Evolutionary conservation across 2,797 vertebrate species (phyloP).

Genomic region (Silurus aristotelis): DNA sequence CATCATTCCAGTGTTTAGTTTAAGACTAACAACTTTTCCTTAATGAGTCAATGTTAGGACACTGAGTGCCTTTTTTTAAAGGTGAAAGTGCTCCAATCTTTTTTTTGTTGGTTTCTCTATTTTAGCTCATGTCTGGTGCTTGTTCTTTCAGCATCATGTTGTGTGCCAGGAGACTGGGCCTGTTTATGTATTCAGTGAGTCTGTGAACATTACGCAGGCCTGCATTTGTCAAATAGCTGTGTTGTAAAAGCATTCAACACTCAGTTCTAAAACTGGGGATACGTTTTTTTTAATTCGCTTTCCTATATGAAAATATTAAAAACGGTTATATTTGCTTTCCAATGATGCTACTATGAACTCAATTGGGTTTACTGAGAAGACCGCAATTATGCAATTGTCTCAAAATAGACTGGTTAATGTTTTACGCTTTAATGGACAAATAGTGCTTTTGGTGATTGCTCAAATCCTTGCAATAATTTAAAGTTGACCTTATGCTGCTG

Average conservation of each 20-base stretch:
- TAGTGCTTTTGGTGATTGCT: conserved; percentile 12
- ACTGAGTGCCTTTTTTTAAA: conserved; percentile 59
- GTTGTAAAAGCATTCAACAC: conserved; percentile 50
- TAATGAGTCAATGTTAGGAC: conserved; percentile 61
- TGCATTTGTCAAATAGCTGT: conserved; percentile 52
- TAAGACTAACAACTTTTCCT: conserved; percentile 61
- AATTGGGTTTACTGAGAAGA: background rate
- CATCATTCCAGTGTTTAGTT: conserved; percentile 68
- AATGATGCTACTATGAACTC: background rate
- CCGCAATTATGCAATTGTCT: background rate
- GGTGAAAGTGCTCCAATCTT: conserved; percentile 63
- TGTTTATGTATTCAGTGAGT: conserved; percentile 58
- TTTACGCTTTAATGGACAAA: conserved; percentile 3
- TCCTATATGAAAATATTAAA: conserved; percentile 12
- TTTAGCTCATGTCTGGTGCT: conserved; percentile 74
- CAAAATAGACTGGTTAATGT: background rate
- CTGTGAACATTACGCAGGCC: conserved; percentile 57
- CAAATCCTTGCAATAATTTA: conserved; percentile 19
- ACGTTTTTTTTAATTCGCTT: conserved; percentile 17
- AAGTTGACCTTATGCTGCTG: background rate
- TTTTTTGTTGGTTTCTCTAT: conserved; percentile 63
- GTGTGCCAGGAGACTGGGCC: conserved; percentile 66
- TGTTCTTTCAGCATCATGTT: conserved; percentile 61
- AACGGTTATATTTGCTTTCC: conserved; percentile 20
- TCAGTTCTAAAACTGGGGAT: conserved; percentile 40